Base-by-base conservation (phyloP, 2,888 invertebrate genomes). In the Eupithecia subumbrata region DNA sequence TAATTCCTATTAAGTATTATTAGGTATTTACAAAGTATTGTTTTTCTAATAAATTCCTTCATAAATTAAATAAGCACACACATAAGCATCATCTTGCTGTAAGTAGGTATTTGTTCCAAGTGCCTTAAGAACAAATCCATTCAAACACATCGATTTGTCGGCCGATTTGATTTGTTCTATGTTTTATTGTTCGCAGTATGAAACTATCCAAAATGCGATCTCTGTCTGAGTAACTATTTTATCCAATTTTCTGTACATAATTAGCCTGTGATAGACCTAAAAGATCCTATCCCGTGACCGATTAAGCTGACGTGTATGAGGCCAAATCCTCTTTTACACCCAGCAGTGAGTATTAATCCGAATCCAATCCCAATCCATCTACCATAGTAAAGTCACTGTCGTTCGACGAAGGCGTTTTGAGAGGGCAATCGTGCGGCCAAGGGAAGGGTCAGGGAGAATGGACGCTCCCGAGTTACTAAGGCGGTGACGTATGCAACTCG, bases 91-190 rank as follows among this genome's bases (percentile, higher is more conserved):
- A 34, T 34, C 64, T 37, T 64, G 30, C 16, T 67, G 66, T 14
- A 45, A 14, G n/a, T n/a, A 22, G 40, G 68, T 92, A 92, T 93
- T 93, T 92, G 92, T 94, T 95, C 90, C 90, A 94, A 94, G 93
- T 95, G 94, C 94, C 94, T 94, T 94, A 94, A 87, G 91, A 93
- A 92, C 91, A 92, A 93, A 92, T 92, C 86, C 90, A 92, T 91
- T 92, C 89, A 43, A 76, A 80, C 22, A 71, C 22, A 71, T 70
- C 25, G 69, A 77, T 78, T 75, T 75, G 56, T 73, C 82, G 77
- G 71, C 71, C 64, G 64, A 70, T 76, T 78, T 63, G 7, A 74
- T 40, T 68, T 68, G 12, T 68, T 25, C 43, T 16, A 25, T 25
- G 5, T 7, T 68, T n/a, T 68, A 22, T 22, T 45, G 40, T 68